Evolutionary conservation across 2,113 vertebrate genomes (phyloP).

Genomic region (Platycercus adscitus): DNA sequence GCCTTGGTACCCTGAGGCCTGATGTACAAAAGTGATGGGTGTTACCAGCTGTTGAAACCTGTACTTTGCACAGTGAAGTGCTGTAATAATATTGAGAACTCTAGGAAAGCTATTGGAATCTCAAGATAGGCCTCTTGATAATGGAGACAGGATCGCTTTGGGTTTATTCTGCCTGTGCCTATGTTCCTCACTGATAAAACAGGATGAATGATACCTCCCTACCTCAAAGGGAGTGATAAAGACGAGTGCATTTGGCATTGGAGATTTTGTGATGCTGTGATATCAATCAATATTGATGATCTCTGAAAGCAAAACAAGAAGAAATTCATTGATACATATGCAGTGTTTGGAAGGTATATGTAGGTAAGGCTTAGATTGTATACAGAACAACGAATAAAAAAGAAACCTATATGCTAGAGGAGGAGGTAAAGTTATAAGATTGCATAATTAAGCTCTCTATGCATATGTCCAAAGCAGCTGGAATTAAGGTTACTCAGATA

Average conservation of each 20-base stretch:
- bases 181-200: not conserved
- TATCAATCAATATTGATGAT: not conserved
- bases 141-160: not conserved
- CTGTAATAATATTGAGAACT: not conserved
- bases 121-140: not conserved
- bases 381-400: not conserved
- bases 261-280: not conserved
- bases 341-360: not conserved
- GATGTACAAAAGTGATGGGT: not conserved
- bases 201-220: not conserved
- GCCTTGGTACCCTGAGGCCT: not conserved
- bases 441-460: not conserved
- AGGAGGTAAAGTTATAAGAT: not conserved
- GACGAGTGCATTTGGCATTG: accelerated
- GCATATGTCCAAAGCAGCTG: not conserved
- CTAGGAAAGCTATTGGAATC: not conserved
- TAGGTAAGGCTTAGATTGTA: not conserved
- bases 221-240: not conserved
- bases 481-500: not conserved
- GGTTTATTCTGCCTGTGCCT: slow-evolving; percentile 28
- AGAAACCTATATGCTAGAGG: not conserved
- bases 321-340: not conserved
- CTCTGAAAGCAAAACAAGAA: not conserved
- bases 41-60: not conserved
- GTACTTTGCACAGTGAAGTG: not conserved